These are phyloP conservation scores for Notolepis coatsorum DNA, from an alignment of 2,797 vertebrate genomes.

Conservation along the genomic window DNA sequence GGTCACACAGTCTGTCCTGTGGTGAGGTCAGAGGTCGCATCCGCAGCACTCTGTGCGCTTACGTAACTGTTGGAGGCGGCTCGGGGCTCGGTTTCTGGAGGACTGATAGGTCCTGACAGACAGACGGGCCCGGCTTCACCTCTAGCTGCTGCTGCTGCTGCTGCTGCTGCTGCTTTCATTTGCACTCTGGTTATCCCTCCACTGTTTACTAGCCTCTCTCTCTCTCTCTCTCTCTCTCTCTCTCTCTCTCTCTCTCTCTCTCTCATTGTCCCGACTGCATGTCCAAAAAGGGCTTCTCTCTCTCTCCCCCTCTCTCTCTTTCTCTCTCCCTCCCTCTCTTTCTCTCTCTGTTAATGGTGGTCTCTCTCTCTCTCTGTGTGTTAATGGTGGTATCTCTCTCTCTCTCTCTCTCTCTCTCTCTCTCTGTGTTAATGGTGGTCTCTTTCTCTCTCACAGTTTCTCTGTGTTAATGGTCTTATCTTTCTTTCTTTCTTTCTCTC, in stretches of 20 bases:
- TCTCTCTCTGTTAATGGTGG: constrained; percentile 1
- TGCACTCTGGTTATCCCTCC: no score
- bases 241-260: constrained; percentile 5
- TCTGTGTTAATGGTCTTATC: neutral
- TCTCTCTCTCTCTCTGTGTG: constrained; percentile 16
- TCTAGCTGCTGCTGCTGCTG: constrained; percentile 15
- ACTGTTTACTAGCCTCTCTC: neutral
- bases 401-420: constrained; percentile 17
- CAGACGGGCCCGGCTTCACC: constrained; percentile 16
- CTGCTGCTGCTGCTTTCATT: constrained; percentile 15
- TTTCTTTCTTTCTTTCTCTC: constrained; percentile 1
- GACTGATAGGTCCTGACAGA: constrained; percentile 63
- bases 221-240: constrained; percentile 19
- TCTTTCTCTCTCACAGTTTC: no score
- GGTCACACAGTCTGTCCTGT: constrained; percentile 35
- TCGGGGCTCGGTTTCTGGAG: constrained; percentile 48
- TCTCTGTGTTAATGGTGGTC: no score
- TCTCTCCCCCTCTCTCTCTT: neutral
- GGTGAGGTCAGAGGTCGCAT: constrained; percentile 56
- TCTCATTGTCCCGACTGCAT: no score
- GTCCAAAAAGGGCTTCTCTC: no score
- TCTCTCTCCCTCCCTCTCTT: neutral
- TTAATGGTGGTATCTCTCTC: no score
- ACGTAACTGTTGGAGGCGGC: constrained; percentile 60
- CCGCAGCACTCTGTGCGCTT: constrained; percentile 46